Percentiles rank a stretch among this genome's conserved stretches.
Conservation (phyloP, 2,888 invertebrate species). For the Rhimphoctona megacephalus region DNA sequence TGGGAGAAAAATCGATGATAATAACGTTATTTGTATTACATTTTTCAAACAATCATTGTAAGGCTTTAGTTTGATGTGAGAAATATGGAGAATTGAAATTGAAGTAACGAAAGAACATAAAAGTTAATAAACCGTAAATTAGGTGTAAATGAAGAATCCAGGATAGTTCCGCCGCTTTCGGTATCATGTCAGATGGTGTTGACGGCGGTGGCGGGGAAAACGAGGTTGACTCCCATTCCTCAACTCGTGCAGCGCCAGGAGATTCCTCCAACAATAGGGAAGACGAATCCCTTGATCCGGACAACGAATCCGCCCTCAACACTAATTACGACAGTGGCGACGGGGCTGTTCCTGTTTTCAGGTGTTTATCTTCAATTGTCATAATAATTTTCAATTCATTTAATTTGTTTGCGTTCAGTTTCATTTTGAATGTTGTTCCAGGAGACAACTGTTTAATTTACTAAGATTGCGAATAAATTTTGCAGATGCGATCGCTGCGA, state of each 20-base stretch:
- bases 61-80: neutral
- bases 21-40: neutral
- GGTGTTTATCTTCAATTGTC: conserved; percentile 70
- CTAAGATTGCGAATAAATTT: neutral
- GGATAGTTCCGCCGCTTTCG: conserved; percentile 73
- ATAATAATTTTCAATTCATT: neutral
- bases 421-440: neutral
- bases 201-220: conserved; percentile 84
- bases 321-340: conserved; percentile 87
- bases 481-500: conserved; percentile 92
- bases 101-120: neutral
- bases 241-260: conserved; percentile 79
- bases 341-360: conserved; percentile 85
- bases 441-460: neutral
- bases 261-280: conserved; percentile 82
- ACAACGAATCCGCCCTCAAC: conserved; percentile 86
- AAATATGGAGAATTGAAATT: neutral
- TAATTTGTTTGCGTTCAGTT: neutral
- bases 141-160: conserved; percentile 77
- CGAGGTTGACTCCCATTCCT: conserved; percentile 84
- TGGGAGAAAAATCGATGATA: no score
- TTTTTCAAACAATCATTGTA: neutral
- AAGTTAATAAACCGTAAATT: conserved; percentile 9
- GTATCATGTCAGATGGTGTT: conserved; percentile 84
- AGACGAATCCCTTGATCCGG: conserved; percentile 85